phyloP scores from a whole-genome alignment of 1,140 invertebrate genomes.

The Platyscapa corneri region DNA sequence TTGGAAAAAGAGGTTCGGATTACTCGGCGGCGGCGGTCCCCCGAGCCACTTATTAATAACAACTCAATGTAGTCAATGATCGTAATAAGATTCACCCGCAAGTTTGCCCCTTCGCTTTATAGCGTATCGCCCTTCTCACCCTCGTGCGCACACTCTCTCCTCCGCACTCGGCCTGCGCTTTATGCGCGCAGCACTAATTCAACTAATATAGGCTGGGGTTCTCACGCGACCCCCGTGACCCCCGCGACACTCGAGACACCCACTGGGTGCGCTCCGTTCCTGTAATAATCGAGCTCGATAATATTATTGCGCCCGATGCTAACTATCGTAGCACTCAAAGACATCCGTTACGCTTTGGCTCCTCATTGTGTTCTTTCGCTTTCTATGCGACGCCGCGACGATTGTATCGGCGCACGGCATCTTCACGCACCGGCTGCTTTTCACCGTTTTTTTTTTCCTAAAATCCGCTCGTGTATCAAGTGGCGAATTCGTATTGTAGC shows the following conservation, averaged over 20 bases:
- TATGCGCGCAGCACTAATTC: background rate
- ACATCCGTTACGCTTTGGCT: constrained; percentile 25
- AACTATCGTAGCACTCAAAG: constrained; percentile 24
- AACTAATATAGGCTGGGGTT: constrained; percentile 3
- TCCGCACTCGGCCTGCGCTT: background rate
- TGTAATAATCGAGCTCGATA: constrained; percentile 18
- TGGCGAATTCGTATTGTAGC: background rate
- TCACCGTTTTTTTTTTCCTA: background rate
- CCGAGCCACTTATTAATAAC: constrained; percentile 25
- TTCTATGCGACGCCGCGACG: background rate
- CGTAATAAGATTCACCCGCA: constrained; percentile 42
- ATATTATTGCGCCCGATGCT: background rate
- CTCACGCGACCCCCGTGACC: background rate
- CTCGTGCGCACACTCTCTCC: background rate
- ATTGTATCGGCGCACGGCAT: constrained; percentile 11
- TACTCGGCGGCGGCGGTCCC: background rate
- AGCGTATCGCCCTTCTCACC: background rate
- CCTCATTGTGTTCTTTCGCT: background rate
- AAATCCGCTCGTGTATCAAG: background rate
- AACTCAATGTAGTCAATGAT: background rate
- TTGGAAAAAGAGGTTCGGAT: background rate
- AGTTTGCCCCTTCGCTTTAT: background rate
- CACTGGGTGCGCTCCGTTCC: background rate
- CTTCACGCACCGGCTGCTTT: constrained; percentile 18
- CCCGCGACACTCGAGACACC: background rate